Evolutionary conservation across 2,797 vertebrate species (phyloP).

Genomic region (Notoglanidium macrostoma): DNA sequence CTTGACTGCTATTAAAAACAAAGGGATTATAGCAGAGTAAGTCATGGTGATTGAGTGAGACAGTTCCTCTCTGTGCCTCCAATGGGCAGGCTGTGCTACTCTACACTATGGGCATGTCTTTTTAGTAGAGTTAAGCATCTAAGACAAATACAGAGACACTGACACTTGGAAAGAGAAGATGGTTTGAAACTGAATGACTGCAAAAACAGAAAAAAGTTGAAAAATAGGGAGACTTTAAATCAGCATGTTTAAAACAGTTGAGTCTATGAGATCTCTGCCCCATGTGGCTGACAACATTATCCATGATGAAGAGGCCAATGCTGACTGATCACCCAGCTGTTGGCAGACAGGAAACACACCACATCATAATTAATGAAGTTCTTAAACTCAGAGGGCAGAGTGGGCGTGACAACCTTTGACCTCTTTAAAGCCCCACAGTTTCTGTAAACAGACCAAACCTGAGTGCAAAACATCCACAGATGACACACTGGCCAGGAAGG

Average conservation of each 20-base stretch:
- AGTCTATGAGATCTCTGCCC: conserved; percentile 9
- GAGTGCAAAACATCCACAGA: conserved; percentile 28
- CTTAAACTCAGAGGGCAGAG: conserved; percentile 40
- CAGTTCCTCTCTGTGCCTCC: background rate
- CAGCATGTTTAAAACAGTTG: conserved; percentile 27
- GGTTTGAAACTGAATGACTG: background rate
- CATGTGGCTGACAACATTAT: conserved; percentile 22
- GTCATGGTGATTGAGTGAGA: background rate
- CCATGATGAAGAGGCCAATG: conserved; percentile 26
- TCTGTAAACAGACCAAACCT: conserved; percentile 44
- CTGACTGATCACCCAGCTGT: conserved; percentile 46
- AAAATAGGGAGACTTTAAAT: background rate
- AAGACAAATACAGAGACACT: background rate
- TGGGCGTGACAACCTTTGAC: conserved; percentile 41
- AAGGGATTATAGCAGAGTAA: conserved; percentile 13
- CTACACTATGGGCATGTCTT: background rate
- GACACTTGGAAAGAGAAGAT: background rate
- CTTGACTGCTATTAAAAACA: conserved; percentile 34
- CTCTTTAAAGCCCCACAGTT: conserved; percentile 32
- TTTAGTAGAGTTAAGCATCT: conserved; percentile 8
- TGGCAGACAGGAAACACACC: conserved; percentile 57
- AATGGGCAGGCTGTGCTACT: background rate
- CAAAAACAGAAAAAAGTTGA: background rate
- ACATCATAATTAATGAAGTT: conserved; percentile 52
- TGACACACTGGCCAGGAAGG: conserved; percentile 33